Evolutionary conservation across 2,113 vertebrate genomes (phyloP), one percentile per base, ranked within the genome.

Genomic region (Mellivora capensis): DNA sequence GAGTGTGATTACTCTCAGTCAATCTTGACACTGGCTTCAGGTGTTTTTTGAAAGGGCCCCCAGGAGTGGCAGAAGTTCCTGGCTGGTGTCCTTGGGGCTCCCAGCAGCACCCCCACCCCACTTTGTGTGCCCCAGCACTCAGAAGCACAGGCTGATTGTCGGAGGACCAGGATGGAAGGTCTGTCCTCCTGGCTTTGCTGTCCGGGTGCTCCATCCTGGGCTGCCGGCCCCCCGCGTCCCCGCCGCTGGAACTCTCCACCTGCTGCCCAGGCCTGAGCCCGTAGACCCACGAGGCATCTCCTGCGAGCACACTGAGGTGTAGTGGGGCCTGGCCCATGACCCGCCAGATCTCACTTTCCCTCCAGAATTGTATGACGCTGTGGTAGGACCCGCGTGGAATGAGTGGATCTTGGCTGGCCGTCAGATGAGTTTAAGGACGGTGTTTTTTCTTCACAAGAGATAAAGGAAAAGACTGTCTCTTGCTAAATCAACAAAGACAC

Each of bases 121-220:
- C 10, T 10, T 39, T 13, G 10, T 8, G 61, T 11, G 42, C 27
- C 3, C 42, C 6, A 62, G 27, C 5, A 18, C 54, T 11, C 1
- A 0, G n/a, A 7, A 29, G 6, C 44, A 34, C 52, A 34, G 21
- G 21, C 42, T 0, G 2, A 23, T 1, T 4, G 31, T 0, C 0
- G 1, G 5, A 10, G 71, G 25, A 13, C 29, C 0, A 3, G n/a
- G 71, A 18, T 3, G 34, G 74, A 18, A 74, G 17, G 54, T 54
- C 1, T 3, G 29, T 23, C 82, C 1, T 52, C 15, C 39, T 34
- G 72, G 14, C 25, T 34, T 25, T 42, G 27, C n/a, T 9, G 0
- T 7, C 17, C 6, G 47, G 44, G 5, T 0, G 11, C 18, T 37
- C 21, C 37, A 3, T 6, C 4, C 27, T 3, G 42, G 62, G 20